These are phyloP conservation scores for Drosophila pseudoobscura DNA, from an alignment of 1,140 invertebrate species.

Conservation along the genomic window DNA sequence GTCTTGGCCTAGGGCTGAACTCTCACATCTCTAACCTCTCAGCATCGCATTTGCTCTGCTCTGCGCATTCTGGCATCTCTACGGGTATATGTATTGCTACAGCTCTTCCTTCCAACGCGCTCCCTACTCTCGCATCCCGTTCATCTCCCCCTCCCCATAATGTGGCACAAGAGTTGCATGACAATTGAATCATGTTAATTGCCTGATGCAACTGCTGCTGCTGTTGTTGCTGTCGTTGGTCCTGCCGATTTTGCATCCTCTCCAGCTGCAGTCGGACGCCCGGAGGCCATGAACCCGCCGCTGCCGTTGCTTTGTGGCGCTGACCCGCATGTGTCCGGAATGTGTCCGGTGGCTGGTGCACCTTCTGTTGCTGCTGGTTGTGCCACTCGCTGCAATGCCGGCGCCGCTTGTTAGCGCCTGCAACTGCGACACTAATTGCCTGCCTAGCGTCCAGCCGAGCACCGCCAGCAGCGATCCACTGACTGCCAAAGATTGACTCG, in stretches of 20 bases:
- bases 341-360: slow-evolving; percentile 17
- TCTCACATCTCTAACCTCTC: slow-evolving; percentile 22
- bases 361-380: slow-evolving; percentile 8
- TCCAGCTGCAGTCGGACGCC: slow-evolving; percentile 45
- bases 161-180: slow-evolving; percentile 76
- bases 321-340: slow-evolving; percentile 43
- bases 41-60: slow-evolving; percentile 19
- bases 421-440: slow-evolving; percentile 72
- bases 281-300: slow-evolving; percentile 40
- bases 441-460: slow-evolving; percentile 64
- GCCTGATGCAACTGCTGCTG: slow-evolving; percentile 66
- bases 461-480: slow-evolving; percentile 57
- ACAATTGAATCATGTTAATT: slow-evolving; percentile 81
- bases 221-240: slow-evolving; percentile 25
- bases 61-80: slow-evolving; percentile 23
- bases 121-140: slow-evolving; percentile 10
- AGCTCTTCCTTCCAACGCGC: slow-evolving; percentile 12
- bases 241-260: slow-evolving; percentile 19
- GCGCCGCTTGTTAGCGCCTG: slow-evolving; percentile 43
- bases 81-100: not conserved
- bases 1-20: slow-evolving; percentile 66
- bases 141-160: slow-evolving; percentile 62
- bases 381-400: slow-evolving; percentile 12
- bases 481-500: slow-evolving; percentile 39
- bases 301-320: slow-evolving; percentile 28